Evolutionary conservation across 1,140 invertebrate species (phyloP).

Genomic region (Colletes latitarsis): DNA sequence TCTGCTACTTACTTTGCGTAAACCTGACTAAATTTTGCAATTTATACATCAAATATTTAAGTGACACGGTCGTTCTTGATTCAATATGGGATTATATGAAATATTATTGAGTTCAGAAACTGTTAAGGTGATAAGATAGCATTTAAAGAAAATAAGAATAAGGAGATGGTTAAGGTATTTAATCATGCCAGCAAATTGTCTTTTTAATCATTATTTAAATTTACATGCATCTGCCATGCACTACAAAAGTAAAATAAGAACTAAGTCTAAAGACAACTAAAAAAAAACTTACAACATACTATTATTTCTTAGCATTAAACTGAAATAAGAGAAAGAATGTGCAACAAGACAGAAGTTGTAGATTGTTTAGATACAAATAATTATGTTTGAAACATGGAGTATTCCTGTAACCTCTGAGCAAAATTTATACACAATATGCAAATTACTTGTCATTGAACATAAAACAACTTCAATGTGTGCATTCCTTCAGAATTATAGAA

Average conservation of each 20-base stretch:
- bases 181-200: constrained; percentile 76
- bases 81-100: constrained; percentile 51
- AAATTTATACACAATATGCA: constrained; percentile 45
- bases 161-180: constrained; percentile 75
- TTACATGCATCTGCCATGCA: constrained; percentile 78
- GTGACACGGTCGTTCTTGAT: constrained; percentile 38
- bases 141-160: constrained; percentile 61
- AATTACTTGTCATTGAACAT: neutral
- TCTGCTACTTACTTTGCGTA: constrained; percentile 48
- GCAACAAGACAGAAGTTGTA: constrained; percentile 50
- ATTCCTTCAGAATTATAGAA: neutral
- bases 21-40: constrained; percentile 42
- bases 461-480: neutral
- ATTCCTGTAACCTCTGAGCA: constrained; percentile 45
- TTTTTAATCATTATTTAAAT: constrained; percentile 65
- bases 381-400: constrained; percentile 20
- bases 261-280: constrained; percentile 56
- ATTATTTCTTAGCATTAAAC: constrained; percentile 39
- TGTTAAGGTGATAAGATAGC: constrained; percentile 56
- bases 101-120: constrained; percentile 55
- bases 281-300: constrained; percentile 50
- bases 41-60: constrained; percentile 46
- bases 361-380: constrained; percentile 32
- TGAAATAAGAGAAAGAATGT: constrained; percentile 32
- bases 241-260: constrained; percentile 69